These are phyloP conservation scores for Halichondria panicea DNA, from an alignment of 37 sponge, comb jelly and placozoan species.

Conservation along the genomic window DNA sequence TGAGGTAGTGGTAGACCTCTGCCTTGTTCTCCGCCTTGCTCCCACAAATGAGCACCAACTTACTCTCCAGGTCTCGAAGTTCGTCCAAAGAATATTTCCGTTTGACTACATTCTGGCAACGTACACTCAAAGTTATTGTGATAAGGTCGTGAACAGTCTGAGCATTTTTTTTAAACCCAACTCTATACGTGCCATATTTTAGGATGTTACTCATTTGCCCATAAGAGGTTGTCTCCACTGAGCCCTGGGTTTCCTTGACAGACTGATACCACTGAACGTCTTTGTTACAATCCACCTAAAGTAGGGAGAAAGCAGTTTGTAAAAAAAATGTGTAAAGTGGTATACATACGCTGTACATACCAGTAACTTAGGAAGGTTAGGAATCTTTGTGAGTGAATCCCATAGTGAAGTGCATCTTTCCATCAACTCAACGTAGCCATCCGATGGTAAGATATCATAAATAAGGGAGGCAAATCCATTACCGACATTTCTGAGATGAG, in stretches of 20 bases:
- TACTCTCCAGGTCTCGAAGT: conserved; percentile 65
- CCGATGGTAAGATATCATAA: background rate
- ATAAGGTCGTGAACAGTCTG: conserved; percentile 33
- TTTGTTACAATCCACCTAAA: conserved; percentile 29
- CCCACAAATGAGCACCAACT: conserved; percentile 68
- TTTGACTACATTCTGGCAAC: conserved; percentile 13
- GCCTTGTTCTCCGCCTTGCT: conserved; percentile 44
- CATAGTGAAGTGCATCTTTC: conserved; percentile 17
- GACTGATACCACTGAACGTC: conserved; percentile 58
- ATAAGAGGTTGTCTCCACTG: conserved; percentile 49
- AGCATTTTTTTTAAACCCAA: background rate
- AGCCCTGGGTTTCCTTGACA: conserved; percentile 54
- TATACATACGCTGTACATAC: conserved; percentile 28
- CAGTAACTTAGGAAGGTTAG: conserved; percentile 22
- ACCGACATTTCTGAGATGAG: conserved; percentile 34
- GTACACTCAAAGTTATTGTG: conserved; percentile 1
- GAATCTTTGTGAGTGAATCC: conserved; percentile 15
- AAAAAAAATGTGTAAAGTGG: background rate
- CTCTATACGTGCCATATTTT: conserved; percentile 27
- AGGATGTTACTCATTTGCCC: conserved; percentile 50
- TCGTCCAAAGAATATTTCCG: conserved; percentile 51
- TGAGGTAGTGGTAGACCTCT: conserved; percentile 40
- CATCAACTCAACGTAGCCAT: conserved; percentile 18
- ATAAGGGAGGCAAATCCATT: conserved; percentile 51
- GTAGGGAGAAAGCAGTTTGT: too few relatives aligned